phyloP scores from a whole-genome alignment of 2,797 vertebrate genomes.

The Gymnocypris eckloni region DNA sequence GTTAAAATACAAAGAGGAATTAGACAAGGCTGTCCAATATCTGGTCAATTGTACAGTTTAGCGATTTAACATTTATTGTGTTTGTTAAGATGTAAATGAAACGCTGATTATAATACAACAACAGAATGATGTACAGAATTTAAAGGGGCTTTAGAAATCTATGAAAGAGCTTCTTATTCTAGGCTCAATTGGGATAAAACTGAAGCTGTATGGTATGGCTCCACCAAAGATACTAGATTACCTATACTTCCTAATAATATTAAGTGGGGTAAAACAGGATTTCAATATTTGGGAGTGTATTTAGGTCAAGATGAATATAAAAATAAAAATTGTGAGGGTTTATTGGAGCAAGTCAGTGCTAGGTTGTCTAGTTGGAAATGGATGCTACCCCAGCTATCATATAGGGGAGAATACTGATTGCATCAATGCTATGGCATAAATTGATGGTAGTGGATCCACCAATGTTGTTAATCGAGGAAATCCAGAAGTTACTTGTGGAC shows the following conservation, averaged over 20 bases:
- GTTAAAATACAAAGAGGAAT: neutral
- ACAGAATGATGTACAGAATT: neutral
- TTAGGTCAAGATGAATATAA: neutral
- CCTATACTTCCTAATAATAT: neutral
- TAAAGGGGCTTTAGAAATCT: neutral
- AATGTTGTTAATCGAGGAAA: too few species aligned
- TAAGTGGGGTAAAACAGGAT: neutral
- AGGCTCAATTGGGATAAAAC: neutral
- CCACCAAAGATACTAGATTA: too few species aligned
- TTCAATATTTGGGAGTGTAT: neutral
- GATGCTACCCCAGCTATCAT: neutral
- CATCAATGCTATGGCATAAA: conserved; percentile 18
- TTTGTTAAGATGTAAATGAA: neutral
- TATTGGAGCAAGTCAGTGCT: neutral
- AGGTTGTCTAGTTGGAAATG: neutral
- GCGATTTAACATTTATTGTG: neutral
- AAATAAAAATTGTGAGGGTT: neutral
- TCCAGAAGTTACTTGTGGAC: too few species aligned
- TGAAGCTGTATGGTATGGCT: neutral
- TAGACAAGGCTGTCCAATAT: neutral
- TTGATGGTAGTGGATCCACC: neutral
- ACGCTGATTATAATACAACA: neutral
- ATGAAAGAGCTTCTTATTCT: neutral
- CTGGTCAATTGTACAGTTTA: neutral
- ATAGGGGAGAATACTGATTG: neutral